Evolutionary conservation across 2,888 invertebrate genomes (phyloP).

Genomic region (Osedax frankpressi): DNA sequence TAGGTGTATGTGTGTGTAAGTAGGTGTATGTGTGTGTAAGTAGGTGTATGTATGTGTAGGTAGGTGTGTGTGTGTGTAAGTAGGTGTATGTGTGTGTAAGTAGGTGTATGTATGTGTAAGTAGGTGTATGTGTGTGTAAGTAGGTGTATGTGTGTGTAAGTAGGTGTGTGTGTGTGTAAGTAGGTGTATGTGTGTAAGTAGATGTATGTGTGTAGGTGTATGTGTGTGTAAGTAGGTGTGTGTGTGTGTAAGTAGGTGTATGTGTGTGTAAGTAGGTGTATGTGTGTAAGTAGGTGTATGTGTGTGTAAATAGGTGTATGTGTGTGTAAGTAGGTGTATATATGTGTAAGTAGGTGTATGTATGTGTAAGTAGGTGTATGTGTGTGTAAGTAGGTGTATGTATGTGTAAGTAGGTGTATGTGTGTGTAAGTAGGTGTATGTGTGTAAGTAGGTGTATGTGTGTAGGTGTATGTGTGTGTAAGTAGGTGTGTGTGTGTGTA

Average conservation of each 20-base stretch:
- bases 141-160: background rate
- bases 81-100: no score
- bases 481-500: background rate
- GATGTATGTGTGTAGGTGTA: constrained; percentile 1
- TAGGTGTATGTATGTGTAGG: no score
- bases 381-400: background rate
- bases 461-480: background rate
- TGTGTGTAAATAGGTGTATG: background rate
- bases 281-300: constrained; percentile 5
- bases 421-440: background rate
- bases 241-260: constrained; percentile 1
- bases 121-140: no score
- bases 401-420: background rate
- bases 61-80: no score
- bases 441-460: background rate
- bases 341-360: background rate
- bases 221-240: constrained; percentile 7
- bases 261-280: constrained; percentile 5
- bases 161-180: constrained; percentile 3
- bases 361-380: background rate
- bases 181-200: background rate
- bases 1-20: no score
- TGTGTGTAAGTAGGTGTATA: background rate
- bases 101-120: no score
- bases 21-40: no score